Evolutionary conservation across 2,113 vertebrate genomes (phyloP).

Genomic region (Pseudonaja textilis): DNA sequence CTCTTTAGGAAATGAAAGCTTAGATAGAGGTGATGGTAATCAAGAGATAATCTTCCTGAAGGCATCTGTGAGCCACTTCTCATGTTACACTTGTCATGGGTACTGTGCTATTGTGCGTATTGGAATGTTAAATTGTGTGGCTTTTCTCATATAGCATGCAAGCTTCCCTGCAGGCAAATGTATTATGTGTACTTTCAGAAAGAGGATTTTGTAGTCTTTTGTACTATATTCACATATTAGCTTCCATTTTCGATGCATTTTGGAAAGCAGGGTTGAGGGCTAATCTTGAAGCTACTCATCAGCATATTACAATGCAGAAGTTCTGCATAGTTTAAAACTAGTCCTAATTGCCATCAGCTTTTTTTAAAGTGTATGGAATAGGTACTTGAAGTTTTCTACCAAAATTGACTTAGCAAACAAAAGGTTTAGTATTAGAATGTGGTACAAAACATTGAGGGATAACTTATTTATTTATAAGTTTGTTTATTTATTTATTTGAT

Average conservation of each 20-base stretch:
- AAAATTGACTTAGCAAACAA: not conserved
- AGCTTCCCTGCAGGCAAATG: slow-evolving; percentile 16
- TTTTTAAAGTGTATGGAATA: not conserved
- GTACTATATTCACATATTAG: not conserved
- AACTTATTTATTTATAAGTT: no score
- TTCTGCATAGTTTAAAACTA: not conserved
- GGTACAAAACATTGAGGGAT: not conserved
- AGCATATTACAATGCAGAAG: not conserved
- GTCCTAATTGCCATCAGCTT: not conserved
- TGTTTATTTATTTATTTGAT: no score
- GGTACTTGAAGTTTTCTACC: not conserved
- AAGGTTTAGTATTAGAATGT: not conserved
- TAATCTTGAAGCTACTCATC: not conserved
- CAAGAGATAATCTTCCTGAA: slow-evolving; percentile 24
- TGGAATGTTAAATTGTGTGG: slow-evolving; percentile 7
- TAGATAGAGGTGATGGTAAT: not conserved
- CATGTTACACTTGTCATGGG: slow-evolving; percentile 31
- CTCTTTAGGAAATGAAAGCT: slow-evolving; percentile 43
- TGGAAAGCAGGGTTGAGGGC: not conserved
- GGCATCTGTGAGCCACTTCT: slow-evolving; percentile 17
- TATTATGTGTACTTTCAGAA: slow-evolving; percentile 10
- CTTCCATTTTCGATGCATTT: not conserved
- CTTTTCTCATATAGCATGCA: slow-evolving; percentile 21
- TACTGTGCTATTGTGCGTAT: slow-evolving; percentile 1
- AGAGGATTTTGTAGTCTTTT: slow-evolving; percentile 11